Evolutionary conservation across 2,888 invertebrate genomes (phyloP).

Genomic region (Tridacna gigas): DNA sequence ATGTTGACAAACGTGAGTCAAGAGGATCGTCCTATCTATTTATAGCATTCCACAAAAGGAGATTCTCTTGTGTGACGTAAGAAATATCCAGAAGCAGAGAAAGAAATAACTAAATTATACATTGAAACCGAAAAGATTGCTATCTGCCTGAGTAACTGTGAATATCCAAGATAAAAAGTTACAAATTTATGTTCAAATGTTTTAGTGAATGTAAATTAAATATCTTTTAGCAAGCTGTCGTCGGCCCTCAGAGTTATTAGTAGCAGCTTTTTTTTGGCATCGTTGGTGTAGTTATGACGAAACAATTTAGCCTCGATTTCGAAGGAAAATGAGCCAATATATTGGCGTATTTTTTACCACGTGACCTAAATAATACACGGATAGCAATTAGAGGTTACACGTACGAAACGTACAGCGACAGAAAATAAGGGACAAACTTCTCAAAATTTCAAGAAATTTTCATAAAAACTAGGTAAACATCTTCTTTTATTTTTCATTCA

Average conservation of each 20-base stretch:
- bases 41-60: conserved; percentile 58
- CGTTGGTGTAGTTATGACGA: conserved; percentile 45
- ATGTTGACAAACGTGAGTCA: conserved; percentile 1
- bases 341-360: conserved; percentile 41
- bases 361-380: conserved; percentile 72
- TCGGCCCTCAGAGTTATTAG: too few species aligned
- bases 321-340: conserved; percentile 53
- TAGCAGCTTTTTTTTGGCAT: not conserved
- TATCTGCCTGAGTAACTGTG: too few species aligned
- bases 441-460: not conserved
- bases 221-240: too few species aligned
- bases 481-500: not conserved
- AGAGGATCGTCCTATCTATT: conserved; percentile 43
- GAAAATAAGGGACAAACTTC: conserved; percentile 15
- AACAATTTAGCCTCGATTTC: conserved; percentile 59
- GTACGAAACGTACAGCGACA: conserved; percentile 41
- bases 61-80: conserved; percentile 41
- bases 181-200: too few species aligned
- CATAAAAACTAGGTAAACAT: conserved; percentile 2
- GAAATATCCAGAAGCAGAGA: not conserved
- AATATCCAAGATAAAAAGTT: too few species aligned
- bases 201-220: not conserved
- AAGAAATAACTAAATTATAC: not conserved
- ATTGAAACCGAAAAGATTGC: too few species aligned
- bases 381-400: conserved; percentile 69